phyloP scores from a whole-genome alignment of 2,797 vertebrate genomes.

The Lepilemur septentrionalis region DNA sequence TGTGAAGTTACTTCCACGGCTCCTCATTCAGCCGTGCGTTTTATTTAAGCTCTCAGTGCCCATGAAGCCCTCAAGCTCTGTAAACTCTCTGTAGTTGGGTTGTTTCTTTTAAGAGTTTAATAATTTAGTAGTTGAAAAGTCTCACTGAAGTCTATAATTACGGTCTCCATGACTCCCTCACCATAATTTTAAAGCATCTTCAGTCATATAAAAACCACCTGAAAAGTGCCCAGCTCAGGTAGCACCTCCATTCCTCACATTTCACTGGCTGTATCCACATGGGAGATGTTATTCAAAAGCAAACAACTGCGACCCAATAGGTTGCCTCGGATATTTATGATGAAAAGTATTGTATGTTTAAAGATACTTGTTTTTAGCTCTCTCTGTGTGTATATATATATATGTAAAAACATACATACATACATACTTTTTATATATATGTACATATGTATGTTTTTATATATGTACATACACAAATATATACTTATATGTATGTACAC shows the following conservation, averaged over 20 bases:
- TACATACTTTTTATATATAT: too few species aligned
- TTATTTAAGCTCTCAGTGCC: not conserved
- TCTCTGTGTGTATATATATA: rapidly evolving
- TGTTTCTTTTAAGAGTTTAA: not conserved
- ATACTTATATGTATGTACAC: too few species aligned
- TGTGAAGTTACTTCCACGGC: not conserved
- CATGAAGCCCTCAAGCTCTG: not conserved
- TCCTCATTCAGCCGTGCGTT: not conserved
- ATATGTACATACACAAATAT: not conserved
- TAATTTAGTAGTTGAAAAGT: not conserved
- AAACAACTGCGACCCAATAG: not conserved
- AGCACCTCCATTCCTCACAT: not conserved
- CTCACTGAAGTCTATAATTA: slow-evolving; percentile 13
- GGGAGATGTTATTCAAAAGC: not conserved
- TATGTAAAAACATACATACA: too few species aligned
- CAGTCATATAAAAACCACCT: not conserved
- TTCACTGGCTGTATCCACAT: not conserved
- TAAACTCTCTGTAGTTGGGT: not conserved
- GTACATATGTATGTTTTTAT: not conserved
- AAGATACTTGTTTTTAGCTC: not conserved
- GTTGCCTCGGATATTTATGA: not conserved
- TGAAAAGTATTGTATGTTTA: not conserved
- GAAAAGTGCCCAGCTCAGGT: not conserved
- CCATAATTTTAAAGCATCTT: slow-evolving; percentile 22
- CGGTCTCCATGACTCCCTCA: not conserved